Evolutionary conservation across 1,140 invertebrate species (phyloP), one percentile per base, ranked within the genome.

Genomic region (Aphaenogaster ashmeadi): DNA sequence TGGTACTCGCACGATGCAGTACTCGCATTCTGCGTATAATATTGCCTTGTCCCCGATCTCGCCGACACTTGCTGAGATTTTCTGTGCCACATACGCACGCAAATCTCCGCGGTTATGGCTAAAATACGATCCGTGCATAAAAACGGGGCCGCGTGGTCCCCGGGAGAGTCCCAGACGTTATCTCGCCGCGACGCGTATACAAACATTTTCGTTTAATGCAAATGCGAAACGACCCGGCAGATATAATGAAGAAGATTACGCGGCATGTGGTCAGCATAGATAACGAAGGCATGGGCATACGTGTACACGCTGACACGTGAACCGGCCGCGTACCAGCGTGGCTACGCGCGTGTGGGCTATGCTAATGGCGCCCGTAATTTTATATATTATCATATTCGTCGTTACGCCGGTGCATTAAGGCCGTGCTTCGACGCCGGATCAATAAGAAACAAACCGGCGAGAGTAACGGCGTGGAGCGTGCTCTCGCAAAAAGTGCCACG

Each of bases 231-330:
- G 92, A 92, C 78, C 89, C 78, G 88, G 85, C 81, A 93, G 92
- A 93, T 93, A 94, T 94, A 94, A 94, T 94, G 93, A 94, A 93
- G 93, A 94, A 94, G 94, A 94, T 94, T 94, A 94, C 93, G 92
- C 91, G 89, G 93, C 94, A 94, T 94, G 93, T 92, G 94, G 93
- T 94, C 93, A 94, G 93, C 93, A 94, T 92, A 94, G 93, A 94
- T 94, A 94, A 94, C 93, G 92, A 94, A 91, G 89, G 87, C 71
- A 89, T 87, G 87, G 90, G 87, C 81, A 74, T 72, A 75, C 72
- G 67, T 60, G 88, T 88, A 58, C 78, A 88, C 87, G 54, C 86
- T 50, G 36, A 54, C 69, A 74, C 78, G 84, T 69, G 85, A 62
- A 74, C 18, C 62, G 13, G 47, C 77, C 41, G 21, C 52, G 52